Base-by-base conservation (phyloP, 2,888 invertebrate genomes). In the Hemithea aestivaria region DNA sequence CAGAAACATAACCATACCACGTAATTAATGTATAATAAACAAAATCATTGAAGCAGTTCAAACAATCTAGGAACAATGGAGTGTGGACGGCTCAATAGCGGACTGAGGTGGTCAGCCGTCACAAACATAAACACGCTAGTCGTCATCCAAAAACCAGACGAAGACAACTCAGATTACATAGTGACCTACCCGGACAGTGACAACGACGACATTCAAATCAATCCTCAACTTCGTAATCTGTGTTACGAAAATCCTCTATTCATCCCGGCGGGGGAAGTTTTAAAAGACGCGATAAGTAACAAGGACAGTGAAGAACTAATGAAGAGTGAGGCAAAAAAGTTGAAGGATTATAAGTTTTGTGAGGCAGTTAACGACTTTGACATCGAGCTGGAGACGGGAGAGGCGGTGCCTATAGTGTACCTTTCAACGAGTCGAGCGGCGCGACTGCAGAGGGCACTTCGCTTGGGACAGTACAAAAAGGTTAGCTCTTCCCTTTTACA, bases 381-480 rank as follows among this genome's bases (percentile, higher is more conserved):
- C 61, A 80, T 81, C 50, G 80, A 82, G 62, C 64, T 83, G 66
- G 82, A 83, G 55, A 59, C 65, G 33, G 76, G 65, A 20, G 82
- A 83, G 51, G 79, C 76, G 40, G 76, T 77, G 43, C 84, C 83
- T 32, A 79, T 82, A 62, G 83, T 88, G 51, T 80, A 85, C 64
- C 80, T 89, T 57, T 83, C 88, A 35, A 80, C 81, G 10, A 77
- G 83, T 53, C 81, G 88, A 35, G 89, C 88, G 26, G 88, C 89
- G 27, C 72, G 73, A 38, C 69, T 90, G 57, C 87, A 88, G 65
- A 76, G 90, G 51, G 81, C 88, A n/a, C 67, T 90, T 27, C 82
- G 87, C 50, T 88, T 88, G 63, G 88, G 84, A 24, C 89, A 89
- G 51, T 85, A 87, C 53, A 89, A 89, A 84, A 87, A 88, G 87